Evolutionary conservation across 2,113 vertebrate genomes (phyloP), one percentile per base, ranked within the genome.

Genomic region (Lepus americanus): DNA sequence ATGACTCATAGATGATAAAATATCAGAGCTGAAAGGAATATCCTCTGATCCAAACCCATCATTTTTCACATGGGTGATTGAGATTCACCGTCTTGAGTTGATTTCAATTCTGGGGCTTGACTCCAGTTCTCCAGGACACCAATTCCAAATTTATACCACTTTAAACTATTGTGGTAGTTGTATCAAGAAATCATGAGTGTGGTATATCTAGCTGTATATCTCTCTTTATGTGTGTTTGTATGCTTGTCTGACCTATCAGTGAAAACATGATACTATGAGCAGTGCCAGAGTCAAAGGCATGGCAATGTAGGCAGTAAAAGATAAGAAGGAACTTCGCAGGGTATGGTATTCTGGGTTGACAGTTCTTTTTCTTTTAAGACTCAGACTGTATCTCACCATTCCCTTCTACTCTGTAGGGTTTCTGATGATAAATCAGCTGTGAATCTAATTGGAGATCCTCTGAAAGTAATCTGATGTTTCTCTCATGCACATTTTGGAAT

Each of bases 1-100:
- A n/a, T n/a, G n/a, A n/a, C n/a, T n/a, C n/a, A n/a, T n/a, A 44
- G 70, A 70, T 94, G 81, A 94, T 81, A 79, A 67, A 92, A 59
- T 87, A 86, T 23, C 64, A 72, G 1, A 29, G 19, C 85, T 74
- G 63, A 77, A 93, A 89, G 53, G 61, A 92, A 72, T 16, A 78
- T 73, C 53, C 63, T 89, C 7, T 4, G 33, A 66, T 85, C 49
- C 73, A 77, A 74, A 82, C 1, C 14, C 59, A 70, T 84, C 69
- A 85, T 55, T 88, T 94, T 70, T 96, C 63, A 86, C n/a, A n/a
- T 53, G 64, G 20, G 53, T 10, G 22, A 82, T 8, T 64, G 67
- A 96, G 78, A 13, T 7, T 78, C 44, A 4, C 49, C 27, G 2
- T 3, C 12, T 53, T 14, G 44, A 70, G 39, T 87, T 76, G 4